Conservation (phyloP, 2,888 invertebrate species). For the Ophion ellenae region DNA sequence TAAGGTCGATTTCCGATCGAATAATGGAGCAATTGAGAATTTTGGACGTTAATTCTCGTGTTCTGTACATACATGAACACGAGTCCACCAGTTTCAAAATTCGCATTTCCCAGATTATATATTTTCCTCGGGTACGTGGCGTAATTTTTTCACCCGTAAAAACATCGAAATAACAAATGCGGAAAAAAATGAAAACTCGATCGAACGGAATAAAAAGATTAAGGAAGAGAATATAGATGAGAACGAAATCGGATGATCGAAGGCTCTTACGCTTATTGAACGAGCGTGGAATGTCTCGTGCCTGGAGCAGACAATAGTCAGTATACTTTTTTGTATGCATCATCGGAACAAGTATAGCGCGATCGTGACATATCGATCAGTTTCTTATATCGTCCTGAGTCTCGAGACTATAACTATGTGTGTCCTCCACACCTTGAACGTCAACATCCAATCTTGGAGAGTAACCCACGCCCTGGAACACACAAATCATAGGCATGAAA, state of each 20-base stretch:
- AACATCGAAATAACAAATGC: background rate
- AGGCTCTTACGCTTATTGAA: background rate
- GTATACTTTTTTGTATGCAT: conserved; percentile 8
- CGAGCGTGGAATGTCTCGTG: conserved; percentile 1
- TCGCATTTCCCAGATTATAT: too few relatives aligned
- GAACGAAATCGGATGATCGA: background rate
- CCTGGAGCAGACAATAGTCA: background rate
- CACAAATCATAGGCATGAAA: conserved; percentile 13
- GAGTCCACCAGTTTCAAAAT: too few relatives aligned
- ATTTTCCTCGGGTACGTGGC: too few relatives aligned
- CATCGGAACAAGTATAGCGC: conserved; percentile 1
- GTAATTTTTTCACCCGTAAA: too few relatives aligned
- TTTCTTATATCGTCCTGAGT: conserved; percentile 3
- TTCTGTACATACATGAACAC: too few relatives aligned
- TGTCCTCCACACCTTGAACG: conserved; percentile 18
- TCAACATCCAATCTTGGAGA: conserved; percentile 26
- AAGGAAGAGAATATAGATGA: background rate
- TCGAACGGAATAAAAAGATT: too few relatives aligned
- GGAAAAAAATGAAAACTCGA: background rate
- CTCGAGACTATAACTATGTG: background rate
- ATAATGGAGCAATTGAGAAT: too few relatives aligned
- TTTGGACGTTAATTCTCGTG: too few relatives aligned
- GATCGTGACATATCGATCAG: conserved; percentile 34
- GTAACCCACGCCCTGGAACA: conserved; percentile 36
- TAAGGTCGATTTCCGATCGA: too few relatives aligned